Evolutionary conservation across 2,113 vertebrate genomes (phyloP), one percentile per base, ranked within the genome.

Genomic region (Nymphicus hollandicus): DNA sequence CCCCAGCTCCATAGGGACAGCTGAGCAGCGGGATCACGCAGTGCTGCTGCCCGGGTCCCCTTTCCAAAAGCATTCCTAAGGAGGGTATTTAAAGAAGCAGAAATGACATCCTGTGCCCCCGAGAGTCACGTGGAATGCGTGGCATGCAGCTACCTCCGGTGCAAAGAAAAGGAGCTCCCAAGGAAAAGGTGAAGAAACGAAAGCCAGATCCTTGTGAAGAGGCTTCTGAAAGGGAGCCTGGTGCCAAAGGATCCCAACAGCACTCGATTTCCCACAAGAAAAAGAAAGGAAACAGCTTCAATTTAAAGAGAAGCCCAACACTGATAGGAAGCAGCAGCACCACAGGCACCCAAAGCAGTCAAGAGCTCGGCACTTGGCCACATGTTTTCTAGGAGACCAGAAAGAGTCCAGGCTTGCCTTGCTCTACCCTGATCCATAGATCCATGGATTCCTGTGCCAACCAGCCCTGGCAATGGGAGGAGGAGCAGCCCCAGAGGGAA

Each of bases 121-220:
- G 0, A 64, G 0, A 58, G 61, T 5, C 6, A 1, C 0, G 0
- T 5, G 89, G 86, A 69, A 86, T 88, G 13, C 3, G 44, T 37
- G 83, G 35, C 82, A 88, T 33, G 86, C 91, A 15, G 80, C 80
- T 27, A 80, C 91, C 61, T 82, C 93, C 24, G 60, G 50, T 4
- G 14, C 70, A 22, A 4, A 19, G 71, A 7, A 25, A 37, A 39
- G 58, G 35, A 35, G 56, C 56, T 58, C 56, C 56, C 22, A 24
- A 58, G 56, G 56, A 24, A 35, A 16, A 58, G 56, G 56, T 16
- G 33, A 23, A 44, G 41, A 52, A 74, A 17, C 2, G 2, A 44
- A 24, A 50, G 37, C 1, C 49, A 28, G 58, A 47, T 6, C 37
- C 61, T 55, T 0, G 3, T 3, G 28, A 22, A 69, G 81, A 74